Evolutionary conservation across 2,888 invertebrate genomes (phyloP).

Genomic region (Phanerotoma sp.): DNA sequence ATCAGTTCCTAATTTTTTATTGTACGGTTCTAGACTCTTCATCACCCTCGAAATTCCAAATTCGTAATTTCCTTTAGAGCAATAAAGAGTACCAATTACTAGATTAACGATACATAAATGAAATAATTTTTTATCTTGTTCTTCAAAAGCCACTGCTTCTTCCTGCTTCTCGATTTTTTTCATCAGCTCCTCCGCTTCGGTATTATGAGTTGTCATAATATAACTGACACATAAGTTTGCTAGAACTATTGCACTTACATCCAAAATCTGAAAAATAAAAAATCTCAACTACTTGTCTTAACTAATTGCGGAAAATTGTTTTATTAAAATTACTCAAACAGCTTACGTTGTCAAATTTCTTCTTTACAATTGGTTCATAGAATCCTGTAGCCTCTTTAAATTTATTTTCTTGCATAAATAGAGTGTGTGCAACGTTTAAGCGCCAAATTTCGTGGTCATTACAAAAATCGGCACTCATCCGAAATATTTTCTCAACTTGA

Average conservation of each 20-base stretch:
- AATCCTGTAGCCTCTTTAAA: slow-evolving; percentile 98
- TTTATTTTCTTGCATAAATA: slow-evolving; percentile 99
- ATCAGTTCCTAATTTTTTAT: slow-evolving; percentile 93
- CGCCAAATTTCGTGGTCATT: slow-evolving; percentile 97
- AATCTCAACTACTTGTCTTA: background rate
- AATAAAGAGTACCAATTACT: slow-evolving; percentile 97
- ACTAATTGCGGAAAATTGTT: background rate
- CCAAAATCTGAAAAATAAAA: slow-evolving; percentile 69
- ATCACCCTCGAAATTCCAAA: slow-evolving; percentile 97
- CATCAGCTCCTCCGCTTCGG: slow-evolving; percentile 98
- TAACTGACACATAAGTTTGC: slow-evolving; percentile 99
- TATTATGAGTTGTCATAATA: slow-evolving; percentile 98
- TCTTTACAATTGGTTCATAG: slow-evolving; percentile 96
- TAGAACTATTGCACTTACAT: slow-evolving; percentile 95
- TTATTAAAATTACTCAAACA: too few species aligned
- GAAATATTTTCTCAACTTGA: slow-evolving; percentile 95
- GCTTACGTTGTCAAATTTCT: slow-evolving; percentile 86
- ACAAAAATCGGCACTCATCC: slow-evolving; percentile 97
- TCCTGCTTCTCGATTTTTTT: slow-evolving; percentile 98
- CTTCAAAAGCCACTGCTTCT: slow-evolving; percentile 87
- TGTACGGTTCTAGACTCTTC: slow-evolving; percentile 92
- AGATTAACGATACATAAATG: slow-evolving; percentile 98
- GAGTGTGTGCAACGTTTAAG: slow-evolving; percentile 95
- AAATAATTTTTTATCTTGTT: slow-evolving; percentile 90
- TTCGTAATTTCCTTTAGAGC: slow-evolving; percentile 98